phyloP scores from a whole-genome alignment of 2,888 invertebrate species.

The Cheilosia soror region DNA sequence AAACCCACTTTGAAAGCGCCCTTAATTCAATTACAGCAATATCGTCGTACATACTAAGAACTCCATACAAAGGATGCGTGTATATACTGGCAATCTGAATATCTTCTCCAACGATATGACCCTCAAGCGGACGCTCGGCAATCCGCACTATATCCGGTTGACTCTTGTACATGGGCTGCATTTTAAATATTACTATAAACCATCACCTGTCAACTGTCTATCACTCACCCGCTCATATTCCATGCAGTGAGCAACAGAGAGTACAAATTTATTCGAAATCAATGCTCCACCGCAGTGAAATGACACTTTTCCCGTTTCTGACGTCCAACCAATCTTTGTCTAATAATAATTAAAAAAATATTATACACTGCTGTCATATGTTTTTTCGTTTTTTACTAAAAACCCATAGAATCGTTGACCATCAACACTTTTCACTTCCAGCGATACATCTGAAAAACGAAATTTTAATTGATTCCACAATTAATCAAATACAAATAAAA shows the following conservation, averaged over 20 bases:
- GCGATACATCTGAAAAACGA: constrained; percentile 31
- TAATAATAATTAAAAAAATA: constrained; percentile 10
- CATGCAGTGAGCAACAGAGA: constrained; percentile 61
- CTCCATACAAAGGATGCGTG: constrained; percentile 33
- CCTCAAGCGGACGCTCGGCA: constrained; percentile 38
- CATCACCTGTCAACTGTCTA: neutral
- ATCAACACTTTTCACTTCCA: constrained; percentile 21
- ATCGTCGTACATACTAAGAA: constrained; percentile 52
- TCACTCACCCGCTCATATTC: constrained; percentile 52
- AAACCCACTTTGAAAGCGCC: constrained; percentile 33
- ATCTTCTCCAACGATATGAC: constrained; percentile 31
- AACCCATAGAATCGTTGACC: constrained; percentile 59
- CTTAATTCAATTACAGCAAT: constrained; percentile 56
- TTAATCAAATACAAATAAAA: constrained; percentile 22
- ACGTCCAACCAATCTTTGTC: constrained; percentile 65
- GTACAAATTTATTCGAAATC: constrained; percentile 53
- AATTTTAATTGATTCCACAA: constrained; percentile 9
- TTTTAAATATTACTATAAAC: neutral
- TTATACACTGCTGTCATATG: neutral
- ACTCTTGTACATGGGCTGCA: constrained; percentile 41
- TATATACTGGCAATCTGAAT: constrained; percentile 49
- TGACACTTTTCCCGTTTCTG: constrained; percentile 37
- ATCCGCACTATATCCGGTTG: constrained; percentile 58
- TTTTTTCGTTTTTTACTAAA: constrained; percentile 35
- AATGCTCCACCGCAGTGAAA: constrained; percentile 65